Evolutionary conservation across 2,113 vertebrate species (phyloP), one percentile per base, ranked within the genome.

Genomic region (Lasiurus borealis): DNA sequence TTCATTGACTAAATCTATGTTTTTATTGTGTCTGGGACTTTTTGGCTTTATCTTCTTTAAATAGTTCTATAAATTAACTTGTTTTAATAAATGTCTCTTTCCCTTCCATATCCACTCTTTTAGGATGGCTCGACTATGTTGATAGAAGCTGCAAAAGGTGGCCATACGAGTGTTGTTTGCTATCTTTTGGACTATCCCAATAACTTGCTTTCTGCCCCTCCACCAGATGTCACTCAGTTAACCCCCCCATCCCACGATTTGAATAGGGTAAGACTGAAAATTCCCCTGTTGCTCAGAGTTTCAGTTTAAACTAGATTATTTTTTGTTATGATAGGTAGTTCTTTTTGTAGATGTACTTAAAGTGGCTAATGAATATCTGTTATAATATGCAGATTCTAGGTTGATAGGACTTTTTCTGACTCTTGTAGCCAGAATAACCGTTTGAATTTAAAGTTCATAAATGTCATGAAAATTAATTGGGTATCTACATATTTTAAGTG

Each of bases 71-170:
- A 87, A 95, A 34, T 64, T 95, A 90, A 88, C 29, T 78, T 75
- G 8, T 25, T 91, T 86, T 83, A 71, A 66, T 34, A 76, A 10
- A 0, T 21, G 25, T 21, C 59, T 16, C 10, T 29, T 34, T 52
- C 14, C 29, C 21, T 44, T 75, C 21, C 13, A 0, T 86, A 2
- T 87, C 57, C 18, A 7, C 75, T 90, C 50, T 62, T 93, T 89
- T 54, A 99, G 99, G 99, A 99, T 89, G 99, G 99, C 71, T 99
- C 99, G 3, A 99, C 99, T 18, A 99, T 99, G 99, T 98, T 99
- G 88, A 99, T 99, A 93, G 99, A 99, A 99, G 99, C 99, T 98
- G 99, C 99, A 95, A 99, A 99, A 97, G 99, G 99, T 59, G 99
- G 99, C 89, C 99, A 99, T 98, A 99, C 99, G 77, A 99, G 99